Evolutionary conservation across 2,888 invertebrate species (phyloP), one percentile per base, ranked within the genome.

Genomic region (Ochropleura plecta): DNA sequence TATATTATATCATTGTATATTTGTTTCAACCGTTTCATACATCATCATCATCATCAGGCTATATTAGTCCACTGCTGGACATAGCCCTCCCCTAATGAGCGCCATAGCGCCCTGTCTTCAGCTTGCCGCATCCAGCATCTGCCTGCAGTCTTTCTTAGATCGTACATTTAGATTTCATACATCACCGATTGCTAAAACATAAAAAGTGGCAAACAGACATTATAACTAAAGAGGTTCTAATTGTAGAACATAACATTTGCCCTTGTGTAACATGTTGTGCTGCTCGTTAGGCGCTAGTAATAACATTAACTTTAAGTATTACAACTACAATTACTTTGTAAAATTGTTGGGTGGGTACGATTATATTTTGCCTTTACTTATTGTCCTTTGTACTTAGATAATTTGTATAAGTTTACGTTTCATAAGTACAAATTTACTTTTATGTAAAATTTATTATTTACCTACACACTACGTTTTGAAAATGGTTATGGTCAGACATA

Each of bases 231-330:
- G 78, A 48, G 48, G 73, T 48, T 49, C 48, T 81, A 81, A 81
- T 69, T 84, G 70, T 44, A 20, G 49, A 55, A 75, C 70, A 66
- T 84, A 69, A 81, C 81, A 71, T 30, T 81, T 46, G 84, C 40
- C 60, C 64, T 71, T 65, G 14, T 44, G 57, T 49, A 72, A 72
- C 70, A 81, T 70, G 67, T 51, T 71, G 82, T 64, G 68, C 62
- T 67, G 76, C 69, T 79, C 73, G 76, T 76, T 79, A 53, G 53
- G n/a, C 65, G 64, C n/a, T 65, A 60, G 68, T 60, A 73, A 73
- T 67, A 70, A 69, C 79, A 79, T 85, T 66, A 73, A 78, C 71
- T 74, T 78, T 75, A 57, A 82, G 62, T 82, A 60, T 67, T 49
- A 66, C 51, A 70, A 67, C 71, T 49, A 62, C 48, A 40, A 65